These are phyloP conservation scores for Cosmopolites sordidus DNA, from an alignment of 2,888 invertebrate species.

Conservation along the genomic window DNA sequence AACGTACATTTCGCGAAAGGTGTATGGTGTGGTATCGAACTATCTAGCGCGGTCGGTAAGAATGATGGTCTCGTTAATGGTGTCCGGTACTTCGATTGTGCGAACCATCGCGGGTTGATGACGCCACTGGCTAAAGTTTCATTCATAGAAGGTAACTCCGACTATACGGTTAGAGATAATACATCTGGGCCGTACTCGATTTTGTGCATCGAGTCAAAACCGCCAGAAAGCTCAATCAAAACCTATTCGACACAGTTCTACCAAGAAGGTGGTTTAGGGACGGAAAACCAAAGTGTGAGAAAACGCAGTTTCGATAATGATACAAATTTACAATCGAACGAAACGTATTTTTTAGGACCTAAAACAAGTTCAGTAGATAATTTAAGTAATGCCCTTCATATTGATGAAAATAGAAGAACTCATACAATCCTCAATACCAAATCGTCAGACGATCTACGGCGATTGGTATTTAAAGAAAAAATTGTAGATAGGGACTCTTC, in stretches of 20 bases:
- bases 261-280: neutral
- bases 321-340: conserved; percentile 1
- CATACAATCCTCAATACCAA: conserved; percentile 3
- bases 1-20: conserved; percentile 53
- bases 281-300: conserved; percentile 10
- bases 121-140: conserved; percentile 52
- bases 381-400: conserved; percentile 3
- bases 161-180: conserved; percentile 32
- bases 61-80: conserved; percentile 62
- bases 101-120: conserved; percentile 58
- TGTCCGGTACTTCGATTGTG: conserved; percentile 60
- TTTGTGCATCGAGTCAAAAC: conserved; percentile 45
- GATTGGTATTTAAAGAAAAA: conserved; percentile 8
- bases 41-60: conserved; percentile 54
- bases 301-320: conserved; percentile 3
- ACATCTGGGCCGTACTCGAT: conserved; percentile 60
- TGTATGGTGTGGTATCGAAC: conserved; percentile 63
- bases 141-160: conserved; percentile 39
- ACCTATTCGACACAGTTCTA: too few relatives aligned
- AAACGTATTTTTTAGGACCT: conserved; percentile 5
- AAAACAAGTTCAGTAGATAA: conserved; percentile 9
- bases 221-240: neutral
- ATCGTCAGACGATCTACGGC: conserved; percentile 13
- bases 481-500: neutral
- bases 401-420: neutral